These are phyloP conservation scores for Brevimyrus niger DNA, from an alignment of 2,113 vertebrate genomes.

Conservation along the genomic window DNA sequence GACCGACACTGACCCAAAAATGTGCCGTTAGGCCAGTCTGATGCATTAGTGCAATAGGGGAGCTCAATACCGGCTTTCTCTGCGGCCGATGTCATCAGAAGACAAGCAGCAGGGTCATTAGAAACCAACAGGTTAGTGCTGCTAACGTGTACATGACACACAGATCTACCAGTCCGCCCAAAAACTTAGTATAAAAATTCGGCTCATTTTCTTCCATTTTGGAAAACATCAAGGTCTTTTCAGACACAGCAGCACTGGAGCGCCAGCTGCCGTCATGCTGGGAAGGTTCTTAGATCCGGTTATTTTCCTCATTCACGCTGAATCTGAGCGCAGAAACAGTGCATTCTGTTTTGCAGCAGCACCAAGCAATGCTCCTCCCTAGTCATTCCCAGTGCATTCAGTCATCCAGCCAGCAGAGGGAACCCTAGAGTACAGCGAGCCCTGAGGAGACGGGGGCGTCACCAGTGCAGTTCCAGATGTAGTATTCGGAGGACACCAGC, in stretches of 20 bases:
- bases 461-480: conserved; percentile 91
- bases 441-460: conserved; percentile 68
- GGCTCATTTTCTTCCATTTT: not conserved
- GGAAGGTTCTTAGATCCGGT: not conserved
- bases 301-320: not conserved
- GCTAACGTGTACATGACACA: not conserved
- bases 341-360: not conserved
- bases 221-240: not conserved
- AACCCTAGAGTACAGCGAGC: conserved; percentile 49
- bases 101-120: not conserved
- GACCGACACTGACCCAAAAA: not conserved
- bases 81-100: not conserved
- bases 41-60: not conserved
- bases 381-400: not conserved
- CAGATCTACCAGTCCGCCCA: not conserved
- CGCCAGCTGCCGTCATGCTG: not conserved
- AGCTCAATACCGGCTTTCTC: not conserved
- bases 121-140: not conserved
- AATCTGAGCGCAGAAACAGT: not conserved
- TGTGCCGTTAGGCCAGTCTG: not conserved
- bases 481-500: conserved; percentile 81
- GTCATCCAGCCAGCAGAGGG: conserved; percentile 31
- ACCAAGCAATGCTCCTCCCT: not conserved
- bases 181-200: not conserved
- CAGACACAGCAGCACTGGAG: not conserved